Evolutionary conservation across 2,797 vertebrate genomes (phyloP).

Genomic region (Macropus fuliginosus): DNA sequence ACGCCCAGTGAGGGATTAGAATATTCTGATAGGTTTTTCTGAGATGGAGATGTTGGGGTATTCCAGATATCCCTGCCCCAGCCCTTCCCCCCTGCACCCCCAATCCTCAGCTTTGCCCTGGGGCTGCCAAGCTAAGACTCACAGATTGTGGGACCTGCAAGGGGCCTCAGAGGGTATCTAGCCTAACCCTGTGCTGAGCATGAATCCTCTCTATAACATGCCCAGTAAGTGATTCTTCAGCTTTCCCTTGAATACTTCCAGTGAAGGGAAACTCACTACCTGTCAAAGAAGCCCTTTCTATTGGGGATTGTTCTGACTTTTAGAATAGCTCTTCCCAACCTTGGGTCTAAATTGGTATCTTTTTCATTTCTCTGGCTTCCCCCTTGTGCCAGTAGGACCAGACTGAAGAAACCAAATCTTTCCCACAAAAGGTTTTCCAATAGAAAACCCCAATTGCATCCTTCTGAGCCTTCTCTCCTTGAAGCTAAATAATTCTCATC

Average conservation of each 20-base stretch:
- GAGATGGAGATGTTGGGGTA: neutral
- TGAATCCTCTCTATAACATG: neutral
- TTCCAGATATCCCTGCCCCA: neutral
- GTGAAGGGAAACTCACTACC: neutral
- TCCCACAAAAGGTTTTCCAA: neutral
- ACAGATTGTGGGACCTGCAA: neutral
- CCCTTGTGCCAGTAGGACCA: neutral
- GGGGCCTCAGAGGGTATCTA: too few relatives aligned
- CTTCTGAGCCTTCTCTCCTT: neutral
- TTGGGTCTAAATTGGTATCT: neutral
- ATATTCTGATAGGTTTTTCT: neutral
- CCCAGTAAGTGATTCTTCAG: neutral
- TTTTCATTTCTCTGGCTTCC: neutral
- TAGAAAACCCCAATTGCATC: neutral
- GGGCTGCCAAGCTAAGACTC: neutral
- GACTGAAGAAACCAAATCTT: neutral
- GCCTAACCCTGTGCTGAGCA: neutral
- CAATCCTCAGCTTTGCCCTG: neutral
- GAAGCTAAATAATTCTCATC: neutral
- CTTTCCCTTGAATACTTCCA: neutral
- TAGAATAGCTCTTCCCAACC: neutral
- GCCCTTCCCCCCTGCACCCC: too few relatives aligned
- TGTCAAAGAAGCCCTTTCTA: neutral
- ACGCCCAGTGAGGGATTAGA: fast-evolving
- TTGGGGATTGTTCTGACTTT: neutral